Evolutionary conservation across 2,113 vertebrate genomes (phyloP), one percentile per base, ranked within the genome.

Genomic region (Embiotoca jacksoni): DNA sequence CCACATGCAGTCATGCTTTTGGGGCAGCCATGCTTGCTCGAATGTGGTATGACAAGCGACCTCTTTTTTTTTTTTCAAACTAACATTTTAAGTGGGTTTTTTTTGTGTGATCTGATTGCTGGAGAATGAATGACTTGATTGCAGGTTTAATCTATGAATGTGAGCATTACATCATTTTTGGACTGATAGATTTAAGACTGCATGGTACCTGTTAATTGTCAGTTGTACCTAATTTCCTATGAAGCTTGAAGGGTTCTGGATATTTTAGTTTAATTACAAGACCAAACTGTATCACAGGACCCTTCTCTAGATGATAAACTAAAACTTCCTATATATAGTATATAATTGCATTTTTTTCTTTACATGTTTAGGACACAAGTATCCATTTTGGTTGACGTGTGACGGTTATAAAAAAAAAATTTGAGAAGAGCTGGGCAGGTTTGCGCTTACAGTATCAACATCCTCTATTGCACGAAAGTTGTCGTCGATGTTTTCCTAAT

Each of bases 401-500:
- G 5, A 66, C 36, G 11, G 31, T 52, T 63, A 50, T 36, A 73
- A 64, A 72, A 53, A 53, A 39, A 57, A 33, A 6, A 56, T 71
- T 16, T 65, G 30, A 61, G 16, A 58, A 36, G 36, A 41, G 41
- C 3, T 7, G 1, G 1, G 47, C 23, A 55, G 76, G 31, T 73
- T 55, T 77, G 11, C 52, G 57, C 41, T 79, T 49, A 76, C 30
- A 70, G 44, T 71, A 80, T 71, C 55, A 79, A 32, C 54, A 71
- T 65, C 35, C 44, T 33, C 6, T 30, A 1, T 59, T 67, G 58
- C 35, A 69, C 33, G 30, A 57, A 50, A 41, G 52, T 59, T 39
- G 66, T 59, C 55, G 63, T 46, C 68, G 65, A 64, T 75, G 75
- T 80, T 86, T 71, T 65, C 30, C 60, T 88, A 88, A 91, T 88